A percentile compares a stretch with the other conserved stretches of the same genome.
Conservation (phyloP, 2,113 vertebrate genomes). For the Alosa alosa region DNA sequence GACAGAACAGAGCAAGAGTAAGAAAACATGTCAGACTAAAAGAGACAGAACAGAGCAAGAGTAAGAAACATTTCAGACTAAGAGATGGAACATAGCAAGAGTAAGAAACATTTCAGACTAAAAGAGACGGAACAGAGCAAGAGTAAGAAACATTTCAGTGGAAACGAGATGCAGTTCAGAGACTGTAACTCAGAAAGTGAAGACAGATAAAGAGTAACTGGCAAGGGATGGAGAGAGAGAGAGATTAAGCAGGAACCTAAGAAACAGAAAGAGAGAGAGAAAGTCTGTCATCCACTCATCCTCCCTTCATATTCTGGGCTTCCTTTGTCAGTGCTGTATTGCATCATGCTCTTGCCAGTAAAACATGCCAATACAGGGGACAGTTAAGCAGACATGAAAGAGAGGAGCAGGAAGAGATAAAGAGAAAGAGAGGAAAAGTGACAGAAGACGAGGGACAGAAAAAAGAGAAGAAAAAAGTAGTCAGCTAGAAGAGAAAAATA, state of each 20-base stretch:
- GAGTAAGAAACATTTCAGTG: background rate
- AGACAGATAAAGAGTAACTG: background rate
- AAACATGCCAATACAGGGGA: background rate
- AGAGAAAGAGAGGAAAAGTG: background rate
- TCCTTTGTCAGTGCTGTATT: background rate
- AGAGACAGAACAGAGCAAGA: too few species aligned
- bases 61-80: background rate
- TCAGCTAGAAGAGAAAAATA: background rate
- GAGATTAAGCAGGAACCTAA: background rate
- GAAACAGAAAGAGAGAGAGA: background rate
- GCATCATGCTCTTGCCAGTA: background rate
- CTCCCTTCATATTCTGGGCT: background rate
- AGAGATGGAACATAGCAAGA: background rate
- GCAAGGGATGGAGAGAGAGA: background rate
- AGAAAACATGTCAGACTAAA: background rate
- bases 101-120: background rate
- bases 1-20: too few species aligned
- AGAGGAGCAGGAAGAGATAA: background rate
- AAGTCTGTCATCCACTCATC: background rate
- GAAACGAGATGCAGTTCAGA: background rate
- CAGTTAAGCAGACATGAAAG: constrained; percentile 3
- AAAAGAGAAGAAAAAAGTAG: background rate
- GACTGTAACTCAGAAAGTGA: background rate
- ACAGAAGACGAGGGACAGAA: background rate
- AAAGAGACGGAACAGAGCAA: background rate